Evolutionary conservation across 2,113 vertebrate species (phyloP), one percentile per base, ranked within the genome.

Genomic region (Nyctibius bracteatus): DNA sequence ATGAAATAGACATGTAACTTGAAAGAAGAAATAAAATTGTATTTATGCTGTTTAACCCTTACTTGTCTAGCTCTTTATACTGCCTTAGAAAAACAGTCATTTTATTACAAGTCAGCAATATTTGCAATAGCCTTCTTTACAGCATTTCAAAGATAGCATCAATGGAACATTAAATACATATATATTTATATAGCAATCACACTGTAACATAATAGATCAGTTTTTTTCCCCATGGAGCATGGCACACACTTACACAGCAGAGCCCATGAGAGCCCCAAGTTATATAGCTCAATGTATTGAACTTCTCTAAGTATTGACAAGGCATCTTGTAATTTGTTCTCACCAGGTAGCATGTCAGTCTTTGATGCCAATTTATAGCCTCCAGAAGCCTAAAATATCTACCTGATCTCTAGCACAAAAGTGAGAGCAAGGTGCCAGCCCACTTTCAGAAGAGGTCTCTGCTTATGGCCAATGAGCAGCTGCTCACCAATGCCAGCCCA

Each of bases 31-130:
- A 87, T 81, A 57, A 78, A 95, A 63, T 5, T n/a, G 18, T 44
- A 35, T 82, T 91, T 88, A 51, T 89, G n/a, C 23, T 47, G 5
- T 54, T 96, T 95, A 95, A 95, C 92, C 22, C 74, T 80, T 87
- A 8, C 15, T 79, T 90, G 23, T 55, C 59, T 52, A 57, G 14
- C 23, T 70, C 8, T 39, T 54, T 30, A 80, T 43, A 9, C 23
- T 86, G 20, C 57, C 47, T 81, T 27, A 68, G n/a, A 43, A 47
- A 87, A 57, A 47, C 77, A 62, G 20, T 3, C 3, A 7, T 52
- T 72, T 95, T 39, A 52, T 44, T 57, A n/a, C 14, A 80, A 66
- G 70, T 82, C 79, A 92, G 58, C 49, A 90, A 47, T 80, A 73
- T 49, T 77, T 91, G 12, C 62, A 77, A 24, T 25, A 54, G 5